Percentiles rank a stretch among this genome's conserved stretches.
Evolutionary conservation across 2,797 vertebrate species (phyloP).

Genomic region (Toxotes lorentzi): DNA sequence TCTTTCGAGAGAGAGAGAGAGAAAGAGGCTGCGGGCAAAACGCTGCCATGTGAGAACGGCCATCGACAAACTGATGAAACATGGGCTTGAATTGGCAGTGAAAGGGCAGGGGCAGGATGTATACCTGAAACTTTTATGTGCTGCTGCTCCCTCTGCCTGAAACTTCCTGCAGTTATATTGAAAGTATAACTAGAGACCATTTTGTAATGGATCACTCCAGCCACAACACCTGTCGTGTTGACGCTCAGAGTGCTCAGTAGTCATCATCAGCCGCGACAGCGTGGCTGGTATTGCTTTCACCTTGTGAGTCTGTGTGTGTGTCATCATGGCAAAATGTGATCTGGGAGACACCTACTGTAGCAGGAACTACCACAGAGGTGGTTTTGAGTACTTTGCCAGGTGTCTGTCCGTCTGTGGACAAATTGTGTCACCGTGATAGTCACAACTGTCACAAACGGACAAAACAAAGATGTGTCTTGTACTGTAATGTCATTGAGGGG

Average conservation of each 20-base stretch:
- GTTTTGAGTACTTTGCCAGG: no score
- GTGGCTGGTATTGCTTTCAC: neutral
- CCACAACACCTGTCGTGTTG: no score
- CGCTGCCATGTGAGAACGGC: conserved; percentile 43
- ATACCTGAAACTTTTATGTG: neutral
- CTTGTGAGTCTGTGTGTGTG: no score
- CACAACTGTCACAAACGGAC: neutral
- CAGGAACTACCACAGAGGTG: no score
- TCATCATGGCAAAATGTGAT: no score
- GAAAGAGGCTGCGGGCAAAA: conserved; percentile 50
- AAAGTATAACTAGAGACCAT: neutral
- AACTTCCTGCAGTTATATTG: neutral
- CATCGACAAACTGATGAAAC: conserved; percentile 52
- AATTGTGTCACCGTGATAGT: no score
- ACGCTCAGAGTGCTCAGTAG: no score
- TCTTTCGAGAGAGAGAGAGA: conserved; percentile 17
- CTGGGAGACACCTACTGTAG: no score
- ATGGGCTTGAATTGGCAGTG: conserved; percentile 29
- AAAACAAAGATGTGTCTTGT: neutral
- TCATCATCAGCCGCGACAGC: no score
- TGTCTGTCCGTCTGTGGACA: no score
- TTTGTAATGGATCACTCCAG: no score
- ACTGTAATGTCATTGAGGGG: neutral
- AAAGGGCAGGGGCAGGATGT: neutral
- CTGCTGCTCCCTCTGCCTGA: neutral